Evolutionary conservation across 2,888 invertebrate genomes (phyloP).

Genomic region (Ectobius pallidus): DNA sequence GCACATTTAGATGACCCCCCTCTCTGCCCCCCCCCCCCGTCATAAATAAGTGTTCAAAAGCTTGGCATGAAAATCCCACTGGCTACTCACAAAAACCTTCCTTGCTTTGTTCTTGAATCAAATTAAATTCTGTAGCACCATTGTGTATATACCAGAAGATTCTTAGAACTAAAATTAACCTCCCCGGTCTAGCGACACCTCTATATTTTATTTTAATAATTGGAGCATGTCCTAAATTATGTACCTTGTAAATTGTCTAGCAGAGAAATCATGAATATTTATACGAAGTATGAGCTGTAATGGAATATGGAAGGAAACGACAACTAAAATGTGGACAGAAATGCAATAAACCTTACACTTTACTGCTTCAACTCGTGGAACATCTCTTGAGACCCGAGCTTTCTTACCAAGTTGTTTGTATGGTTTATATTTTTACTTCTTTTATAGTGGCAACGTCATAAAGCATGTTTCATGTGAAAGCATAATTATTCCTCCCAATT

Average conservation of each 20-base stretch:
- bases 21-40: background rate
- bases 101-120: conserved; percentile 12
- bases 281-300: too few species aligned
- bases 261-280: background rate
- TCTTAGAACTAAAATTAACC: background rate
- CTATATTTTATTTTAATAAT: conserved; percentile 6
- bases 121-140: conserved; percentile 10
- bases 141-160: background rate
- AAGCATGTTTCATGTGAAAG: too few species aligned
- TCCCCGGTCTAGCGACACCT: background rate
- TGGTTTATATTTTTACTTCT: too few species aligned
- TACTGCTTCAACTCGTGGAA: too few species aligned
- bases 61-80: conserved; percentile 8
- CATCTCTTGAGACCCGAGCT: too few species aligned
- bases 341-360: too few species aligned
- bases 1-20: conserved; percentile 12
- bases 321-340: too few species aligned
- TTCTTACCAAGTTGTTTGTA: too few species aligned
- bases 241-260: background rate
- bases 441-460: too few species aligned
- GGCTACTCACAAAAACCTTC: conserved; percentile 3
- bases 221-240: background rate
- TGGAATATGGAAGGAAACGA: too few species aligned
- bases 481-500: too few species aligned
- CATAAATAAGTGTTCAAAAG: conserved; percentile 1